phyloP scores from a whole-genome alignment of 2,797 vertebrate species.

The Microctenopoma steveboyesi region DNA sequence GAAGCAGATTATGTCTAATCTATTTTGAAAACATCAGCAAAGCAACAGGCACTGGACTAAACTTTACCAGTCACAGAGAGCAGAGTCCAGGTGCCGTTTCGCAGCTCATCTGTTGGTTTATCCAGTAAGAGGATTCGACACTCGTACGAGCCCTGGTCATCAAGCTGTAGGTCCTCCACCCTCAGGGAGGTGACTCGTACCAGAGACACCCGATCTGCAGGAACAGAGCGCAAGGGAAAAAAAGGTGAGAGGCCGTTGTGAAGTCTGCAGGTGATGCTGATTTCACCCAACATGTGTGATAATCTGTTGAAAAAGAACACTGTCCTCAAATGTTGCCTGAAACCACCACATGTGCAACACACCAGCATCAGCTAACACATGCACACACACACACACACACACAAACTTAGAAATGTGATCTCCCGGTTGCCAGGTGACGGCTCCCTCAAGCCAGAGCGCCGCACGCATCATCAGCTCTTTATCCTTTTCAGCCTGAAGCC shows the following conservation, averaged over 20 bases:
- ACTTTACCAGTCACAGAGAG: conserved; percentile 89
- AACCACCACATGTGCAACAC: conserved; percentile 4
- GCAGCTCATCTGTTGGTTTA: conserved; percentile 85
- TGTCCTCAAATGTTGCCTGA: conserved; percentile 35
- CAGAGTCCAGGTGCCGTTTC: conserved; percentile 89
- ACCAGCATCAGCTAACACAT: conserved; percentile 16
- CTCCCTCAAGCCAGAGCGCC: conserved; percentile 55
- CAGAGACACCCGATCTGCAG: conserved; percentile 88
- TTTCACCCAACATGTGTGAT: conserved; percentile 40
- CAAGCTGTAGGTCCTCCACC: conserved; percentile 83
- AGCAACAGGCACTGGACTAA: background rate
- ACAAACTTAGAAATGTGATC: conserved; percentile 73
- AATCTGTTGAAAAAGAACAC: conserved; percentile 24
- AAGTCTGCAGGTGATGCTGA: conserved; percentile 24
- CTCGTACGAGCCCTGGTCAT: conserved; percentile 93
- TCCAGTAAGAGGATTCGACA: conserved; percentile 91
- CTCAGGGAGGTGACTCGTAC: conserved; percentile 85
- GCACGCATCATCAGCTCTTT: conserved; percentile 50
- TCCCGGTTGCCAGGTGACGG: conserved; percentile 82
- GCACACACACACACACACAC: conserved; percentile 12
- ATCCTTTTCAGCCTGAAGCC: conserved; percentile 49
- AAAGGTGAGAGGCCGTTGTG: conserved; percentile 15
- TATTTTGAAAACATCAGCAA: background rate
- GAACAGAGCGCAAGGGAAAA: conserved; percentile 9
- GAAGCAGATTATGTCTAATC: conserved; percentile 1